Evolutionary conservation across 92 coral and sea anemone genomes (phyloP).

Genomic region (Palythoa heliodiscus): DNA sequence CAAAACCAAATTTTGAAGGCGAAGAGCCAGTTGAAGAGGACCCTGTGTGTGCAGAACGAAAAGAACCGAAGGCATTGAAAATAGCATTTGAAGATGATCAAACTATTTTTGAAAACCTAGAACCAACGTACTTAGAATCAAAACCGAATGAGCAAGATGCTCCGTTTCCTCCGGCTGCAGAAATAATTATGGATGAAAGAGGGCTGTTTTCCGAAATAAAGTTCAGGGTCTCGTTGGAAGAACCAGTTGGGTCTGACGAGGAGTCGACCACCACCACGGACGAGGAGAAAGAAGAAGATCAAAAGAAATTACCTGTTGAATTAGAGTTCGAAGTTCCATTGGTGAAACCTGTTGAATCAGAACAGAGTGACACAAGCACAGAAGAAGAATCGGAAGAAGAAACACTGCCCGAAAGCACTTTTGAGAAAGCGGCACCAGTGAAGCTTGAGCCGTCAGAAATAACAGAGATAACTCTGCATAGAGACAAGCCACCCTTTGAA

Average conservation of each 20-base stretch:
- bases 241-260: conserved; percentile 40
- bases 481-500: background rate
- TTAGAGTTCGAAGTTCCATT: conserved; percentile 14
- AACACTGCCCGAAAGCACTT: background rate
- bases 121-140: background rate
- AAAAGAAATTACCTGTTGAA: background rate
- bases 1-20: background rate
- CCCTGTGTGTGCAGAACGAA: conserved; percentile 14
- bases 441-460: background rate
- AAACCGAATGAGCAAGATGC: conserved; percentile 1
- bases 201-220: conserved; percentile 37
- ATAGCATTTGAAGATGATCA: background rate
- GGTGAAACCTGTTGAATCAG: background rate
- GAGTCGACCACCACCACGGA: conserved; percentile 2
- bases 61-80: background rate
- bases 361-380: background rate
- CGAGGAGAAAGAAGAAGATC: background rate
- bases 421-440: background rate
- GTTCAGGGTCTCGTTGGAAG: conserved; percentile 21
- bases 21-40: conserved; percentile 13
- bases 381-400: background rate
- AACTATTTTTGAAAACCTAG: background rate
- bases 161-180: conserved; percentile 1
- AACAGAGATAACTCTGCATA: background rate
- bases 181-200: conserved; percentile 18